Conservation (phyloP, 2,113 vertebrate species). For the Percina caprodes region DNA sequence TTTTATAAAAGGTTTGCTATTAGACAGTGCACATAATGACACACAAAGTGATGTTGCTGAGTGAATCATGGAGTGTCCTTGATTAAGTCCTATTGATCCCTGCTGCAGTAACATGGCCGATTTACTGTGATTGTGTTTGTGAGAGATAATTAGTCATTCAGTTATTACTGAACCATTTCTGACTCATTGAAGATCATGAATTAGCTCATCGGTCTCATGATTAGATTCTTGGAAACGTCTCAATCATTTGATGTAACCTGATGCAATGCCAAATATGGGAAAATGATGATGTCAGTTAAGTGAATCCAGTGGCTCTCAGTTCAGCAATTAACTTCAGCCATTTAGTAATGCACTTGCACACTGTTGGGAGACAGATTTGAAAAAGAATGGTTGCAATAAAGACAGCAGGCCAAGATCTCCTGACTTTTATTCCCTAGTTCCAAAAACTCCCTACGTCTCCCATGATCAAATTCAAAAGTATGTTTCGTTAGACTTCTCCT, state of each 20-base stretch:
- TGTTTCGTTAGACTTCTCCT: not conserved
- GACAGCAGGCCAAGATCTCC: not conserved
- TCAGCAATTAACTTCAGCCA: not conserved
- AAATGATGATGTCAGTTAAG: constrained; percentile 31
- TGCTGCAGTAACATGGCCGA: constrained; percentile 49
- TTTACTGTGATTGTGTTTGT: constrained; percentile 43
- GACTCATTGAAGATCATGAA: constrained; percentile 47
- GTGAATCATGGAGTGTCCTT: constrained; percentile 44
- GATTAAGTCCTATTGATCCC: constrained; percentile 57
- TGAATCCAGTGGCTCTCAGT: constrained; percentile 4
- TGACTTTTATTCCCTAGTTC: not conserved
- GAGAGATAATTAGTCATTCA: constrained; percentile 54
- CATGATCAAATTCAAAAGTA: constrained; percentile 7
- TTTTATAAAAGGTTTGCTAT: constrained; percentile 20
- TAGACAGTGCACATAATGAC: constrained; percentile 32
- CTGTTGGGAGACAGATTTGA: not conserved
- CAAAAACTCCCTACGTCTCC: not conserved
- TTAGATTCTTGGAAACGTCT: constrained; percentile 52
- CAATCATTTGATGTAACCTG: constrained; percentile 42
- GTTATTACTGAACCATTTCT: constrained; percentile 49
- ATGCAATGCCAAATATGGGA: constrained; percentile 6
- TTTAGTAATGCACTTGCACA: not conserved
- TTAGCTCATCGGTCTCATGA: constrained; percentile 42
- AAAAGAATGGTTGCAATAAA: not conserved
- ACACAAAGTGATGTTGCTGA: constrained; percentile 17